A percentile compares a stretch with the other conserved stretches of the same genome.
phyloP scores from a whole-genome alignment of 2,888 invertebrate species.

The Morinoia aosen region DNA sequence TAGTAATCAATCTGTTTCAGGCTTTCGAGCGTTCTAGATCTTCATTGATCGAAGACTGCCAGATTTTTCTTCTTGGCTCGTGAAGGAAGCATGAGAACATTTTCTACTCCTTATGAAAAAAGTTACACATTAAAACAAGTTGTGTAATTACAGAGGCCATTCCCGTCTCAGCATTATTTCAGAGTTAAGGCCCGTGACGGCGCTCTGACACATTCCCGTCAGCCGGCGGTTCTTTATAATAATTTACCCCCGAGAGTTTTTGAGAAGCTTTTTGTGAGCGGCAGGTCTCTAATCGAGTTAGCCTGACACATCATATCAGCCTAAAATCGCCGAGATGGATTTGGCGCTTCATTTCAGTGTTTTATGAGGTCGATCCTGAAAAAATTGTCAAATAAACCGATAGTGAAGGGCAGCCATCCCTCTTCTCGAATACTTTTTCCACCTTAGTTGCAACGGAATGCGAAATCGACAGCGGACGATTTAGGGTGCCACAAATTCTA shows the following conservation, averaged over 20 bases:
- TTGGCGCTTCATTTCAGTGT: constrained; percentile 42
- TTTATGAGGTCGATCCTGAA: constrained; percentile 40
- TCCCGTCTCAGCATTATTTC: not conserved
- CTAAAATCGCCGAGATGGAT: constrained; percentile 39
- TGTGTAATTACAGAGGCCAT: not conserved
- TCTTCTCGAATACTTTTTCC: constrained; percentile 51
- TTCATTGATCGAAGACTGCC: not conserved
- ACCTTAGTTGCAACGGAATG: constrained; percentile 53
- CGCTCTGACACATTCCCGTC: not conserved
- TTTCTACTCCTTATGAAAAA: not conserved
- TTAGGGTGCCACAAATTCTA: constrained; percentile 54
- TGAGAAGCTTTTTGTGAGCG: not conserved
- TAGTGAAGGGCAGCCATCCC: constrained; percentile 45
- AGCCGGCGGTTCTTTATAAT: not conserved
- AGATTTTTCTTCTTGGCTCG: not conserved
- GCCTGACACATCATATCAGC: constrained; percentile 28
- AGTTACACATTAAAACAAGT: not conserved
- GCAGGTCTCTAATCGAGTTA: constrained; percentile 5
- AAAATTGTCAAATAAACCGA: constrained; percentile 51
- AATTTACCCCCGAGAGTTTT: not conserved
- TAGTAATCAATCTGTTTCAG: not conserved
- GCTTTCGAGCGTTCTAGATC: not conserved
- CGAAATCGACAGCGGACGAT: constrained; percentile 52
- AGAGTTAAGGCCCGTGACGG: not conserved
- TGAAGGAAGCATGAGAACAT: not conserved